Evolutionary conservation across 2,888 invertebrate genomes (phyloP).

Genomic region (Conchocele bisecta): DNA sequence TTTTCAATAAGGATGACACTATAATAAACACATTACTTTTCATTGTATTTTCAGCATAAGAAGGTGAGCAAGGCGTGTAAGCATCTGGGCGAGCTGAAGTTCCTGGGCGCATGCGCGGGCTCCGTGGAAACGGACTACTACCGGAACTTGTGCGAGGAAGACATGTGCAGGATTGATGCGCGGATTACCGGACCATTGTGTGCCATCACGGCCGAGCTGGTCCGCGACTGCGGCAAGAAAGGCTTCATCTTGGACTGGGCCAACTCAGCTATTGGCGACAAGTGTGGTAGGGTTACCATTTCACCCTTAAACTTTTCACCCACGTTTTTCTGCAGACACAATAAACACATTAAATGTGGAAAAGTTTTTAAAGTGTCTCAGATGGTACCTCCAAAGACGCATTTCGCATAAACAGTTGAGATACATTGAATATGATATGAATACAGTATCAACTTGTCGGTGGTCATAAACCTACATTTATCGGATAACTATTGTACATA

Average conservation of each 20-base stretch:
- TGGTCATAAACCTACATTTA: no score
- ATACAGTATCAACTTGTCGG: no score
- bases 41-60: not conserved
- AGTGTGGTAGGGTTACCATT: slow-evolving; percentile 15
- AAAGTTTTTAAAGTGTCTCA: no score
- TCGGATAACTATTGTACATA: no score
- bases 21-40: no score
- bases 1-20: no score
- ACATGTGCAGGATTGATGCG: slow-evolving; percentile 17
- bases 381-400: no score
- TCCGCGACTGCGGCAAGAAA: slow-evolving; percentile 33
- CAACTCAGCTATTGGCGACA: slow-evolving; percentile 15
- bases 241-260: slow-evolving; percentile 29
- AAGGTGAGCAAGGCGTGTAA: slow-evolving; percentile 2
- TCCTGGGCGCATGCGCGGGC: slow-evolving; percentile 21
- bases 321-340: no score
- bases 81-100: slow-evolving; percentile 17
- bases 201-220: slow-evolving; percentile 36
- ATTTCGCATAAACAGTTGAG: no score
- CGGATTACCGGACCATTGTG: slow-evolving; percentile 33
- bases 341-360: no score
- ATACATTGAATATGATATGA: no score
- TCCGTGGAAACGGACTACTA: slow-evolving; percentile 24
- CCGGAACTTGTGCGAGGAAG: slow-evolving; percentile 34
- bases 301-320: not conserved